Percentiles rank a stretch among this genome's conserved stretches.
Conservation (phyloP, 1,140 invertebrate species). For the Hormaphis cornu region DNA sequence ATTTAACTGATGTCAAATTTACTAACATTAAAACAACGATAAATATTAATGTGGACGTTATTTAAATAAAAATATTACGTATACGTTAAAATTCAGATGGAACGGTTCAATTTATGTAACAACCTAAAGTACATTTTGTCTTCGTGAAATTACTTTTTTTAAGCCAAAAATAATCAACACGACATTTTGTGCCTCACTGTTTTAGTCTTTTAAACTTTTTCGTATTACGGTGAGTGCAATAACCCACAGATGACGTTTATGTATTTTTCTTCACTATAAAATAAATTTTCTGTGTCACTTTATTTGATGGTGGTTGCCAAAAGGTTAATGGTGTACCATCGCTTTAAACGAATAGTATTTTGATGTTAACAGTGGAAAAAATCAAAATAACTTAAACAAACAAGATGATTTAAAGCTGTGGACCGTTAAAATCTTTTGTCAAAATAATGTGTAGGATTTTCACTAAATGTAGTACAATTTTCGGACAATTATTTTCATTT, state of each 20-base stretch:
- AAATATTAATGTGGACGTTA: too few relatives aligned
- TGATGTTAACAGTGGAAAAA: neutral
- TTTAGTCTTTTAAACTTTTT: constrained; percentile 15
- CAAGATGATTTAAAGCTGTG: neutral
- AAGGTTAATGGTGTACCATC: neutral
- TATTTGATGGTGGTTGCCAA: constrained; percentile 12
- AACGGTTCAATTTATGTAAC: too few relatives aligned
- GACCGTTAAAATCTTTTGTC: neutral
- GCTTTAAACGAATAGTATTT: neutral
- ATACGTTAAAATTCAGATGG: too few relatives aligned
- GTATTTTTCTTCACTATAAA: constrained; percentile 11
- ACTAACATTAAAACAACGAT: too few relatives aligned
- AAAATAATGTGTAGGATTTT: neutral
- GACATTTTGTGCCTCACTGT: too few relatives aligned
- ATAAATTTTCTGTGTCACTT: constrained; percentile 4
- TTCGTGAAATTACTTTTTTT: neutral
- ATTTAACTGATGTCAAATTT: too few relatives aligned
- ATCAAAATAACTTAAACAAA: too few relatives aligned
- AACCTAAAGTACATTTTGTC: too few relatives aligned
- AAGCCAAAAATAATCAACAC: neutral
- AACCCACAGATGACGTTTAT: constrained; percentile 10
- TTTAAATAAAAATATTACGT: too few relatives aligned
- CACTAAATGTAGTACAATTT: too few relatives aligned
- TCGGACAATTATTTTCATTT: too few relatives aligned
- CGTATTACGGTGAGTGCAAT: constrained; percentile 12